phyloP scores from a whole-genome alignment of 2,797 vertebrate genomes.

The Podarcis lilfordi region DNA sequence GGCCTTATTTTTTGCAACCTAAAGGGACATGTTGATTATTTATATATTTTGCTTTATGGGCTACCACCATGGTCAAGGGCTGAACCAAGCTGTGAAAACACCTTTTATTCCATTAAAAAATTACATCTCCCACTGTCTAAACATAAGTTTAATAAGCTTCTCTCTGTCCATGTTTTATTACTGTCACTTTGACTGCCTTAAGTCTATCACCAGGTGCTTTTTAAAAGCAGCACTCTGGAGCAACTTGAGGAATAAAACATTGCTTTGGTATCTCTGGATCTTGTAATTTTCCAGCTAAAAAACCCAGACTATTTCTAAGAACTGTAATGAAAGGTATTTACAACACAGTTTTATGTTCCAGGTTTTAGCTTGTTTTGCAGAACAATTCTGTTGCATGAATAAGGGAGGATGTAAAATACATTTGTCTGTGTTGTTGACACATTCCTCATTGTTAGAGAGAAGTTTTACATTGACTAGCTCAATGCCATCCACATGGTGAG shows the following conservation, averaged over 20 bases:
- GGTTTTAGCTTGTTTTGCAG: conserved; percentile 64
- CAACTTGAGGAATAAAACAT: conserved; percentile 46
- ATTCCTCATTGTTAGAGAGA: conserved; percentile 5
- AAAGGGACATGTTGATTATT: conserved; percentile 57
- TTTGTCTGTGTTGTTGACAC: conserved; percentile 26
- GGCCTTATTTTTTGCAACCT: conserved; percentile 51
- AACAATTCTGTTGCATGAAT: conserved; percentile 40
- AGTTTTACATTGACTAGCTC: background rate
- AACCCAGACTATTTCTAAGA: conserved; percentile 55
- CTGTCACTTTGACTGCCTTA: conserved; percentile 28
- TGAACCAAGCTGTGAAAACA: conserved; percentile 67
- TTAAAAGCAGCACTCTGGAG: conserved; percentile 20
- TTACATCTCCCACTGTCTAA: conserved; percentile 11
- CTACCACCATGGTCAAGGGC: conserved; percentile 45
- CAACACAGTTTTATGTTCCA: conserved; percentile 54
- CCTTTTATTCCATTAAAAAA: conserved; percentile 47
- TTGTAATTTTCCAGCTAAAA: conserved; percentile 43
- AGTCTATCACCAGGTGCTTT: conserved; percentile 31
- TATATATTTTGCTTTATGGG: conserved; percentile 60
- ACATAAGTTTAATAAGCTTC: conserved; percentile 56
- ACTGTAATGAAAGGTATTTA: conserved; percentile 64
- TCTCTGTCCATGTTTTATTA: conserved; percentile 48
- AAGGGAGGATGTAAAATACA: conserved; percentile 55
- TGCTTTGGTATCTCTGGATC: conserved; percentile 30
- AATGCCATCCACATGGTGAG: background rate